A percentile compares a stretch with the other conserved stretches of the same genome.
Evolutionary conservation across 1,140 invertebrate genomes (phyloP).

Genomic region (Aplysia californica): DNA sequence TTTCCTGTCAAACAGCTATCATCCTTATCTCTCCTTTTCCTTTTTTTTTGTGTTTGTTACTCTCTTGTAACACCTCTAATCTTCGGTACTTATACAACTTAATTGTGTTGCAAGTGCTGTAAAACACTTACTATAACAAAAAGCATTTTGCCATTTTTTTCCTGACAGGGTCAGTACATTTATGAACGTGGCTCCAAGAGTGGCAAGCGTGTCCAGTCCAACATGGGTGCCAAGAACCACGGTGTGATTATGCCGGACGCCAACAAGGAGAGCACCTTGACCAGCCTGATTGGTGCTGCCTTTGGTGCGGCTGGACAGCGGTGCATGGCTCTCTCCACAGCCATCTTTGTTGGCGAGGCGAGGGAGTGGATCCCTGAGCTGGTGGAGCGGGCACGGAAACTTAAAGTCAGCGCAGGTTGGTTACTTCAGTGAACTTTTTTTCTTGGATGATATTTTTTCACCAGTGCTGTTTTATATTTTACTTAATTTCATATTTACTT

Average conservation of each 20-base stretch:
- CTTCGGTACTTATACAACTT: too few relatives aligned
- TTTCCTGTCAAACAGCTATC: too few relatives aligned
- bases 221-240: conserved; percentile 99
- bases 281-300: conserved; percentile 90
- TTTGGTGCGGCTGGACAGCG: conserved; percentile 92
- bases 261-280: conserved; percentile 96
- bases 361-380: conserved; percentile 95
- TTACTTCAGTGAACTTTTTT: too few relatives aligned
- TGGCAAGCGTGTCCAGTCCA: conserved; percentile 97
- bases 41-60: too few relatives aligned
- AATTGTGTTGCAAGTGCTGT: too few relatives aligned
- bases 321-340: conserved; percentile 98
- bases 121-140: too few relatives aligned
- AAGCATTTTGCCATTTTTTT: neutral
- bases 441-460: too few relatives aligned
- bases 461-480: too few relatives aligned
- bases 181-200: conserved; percentile 89
- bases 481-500: too few relatives aligned
- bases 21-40: too few relatives aligned
- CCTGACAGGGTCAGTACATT: conserved; percentile 90
- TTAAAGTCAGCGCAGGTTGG: conserved; percentile 91
- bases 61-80: too few relatives aligned
- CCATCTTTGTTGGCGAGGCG: conserved; percentile 95
- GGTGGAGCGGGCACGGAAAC: conserved; percentile 84
- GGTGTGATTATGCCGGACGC: conserved; percentile 97